Base-by-base conservation (phyloP, 2,797 vertebrate species). In the Fundulus diaphanus region DNA sequence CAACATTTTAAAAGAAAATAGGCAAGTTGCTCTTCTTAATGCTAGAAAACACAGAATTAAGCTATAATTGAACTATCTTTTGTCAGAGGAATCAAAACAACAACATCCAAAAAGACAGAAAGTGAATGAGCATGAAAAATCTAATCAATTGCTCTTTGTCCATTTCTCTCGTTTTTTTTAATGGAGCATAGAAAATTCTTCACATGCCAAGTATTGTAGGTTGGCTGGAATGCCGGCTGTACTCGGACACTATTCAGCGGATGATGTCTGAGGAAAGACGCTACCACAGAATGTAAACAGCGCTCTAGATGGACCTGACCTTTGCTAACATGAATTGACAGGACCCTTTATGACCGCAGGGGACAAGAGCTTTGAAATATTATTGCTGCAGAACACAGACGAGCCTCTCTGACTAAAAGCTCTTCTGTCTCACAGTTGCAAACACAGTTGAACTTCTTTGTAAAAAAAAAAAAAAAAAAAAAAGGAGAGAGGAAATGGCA, bases 271-370 rank as follows among this genome's bases (percentile, higher is more conserved):
- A 73, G 85, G 84, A 91, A 73, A 77, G 74, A 86, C 88, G 89
- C 79, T 81, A 74, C 78, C 81, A 81, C 76, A 72, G 84, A 92
- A 92, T 82, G 87, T 92, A 94, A 94, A 94, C 93, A 92, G 80
- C 86, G 83, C 84, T 86, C 89, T 84, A 88, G 85, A 89, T 75
- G 85, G 92, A 82, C 84, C 73, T 92, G 93, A 94, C 93, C 93
- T 92, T 89, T 91, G 83, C 86, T 80, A 87, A 80, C 82, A 85
- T 66, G 86, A 78, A 93, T 89, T 75, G 81, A 85, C 85, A 83
- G 87, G 89, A 89, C 85, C 84, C 68, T 79, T 85, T 54, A 71
- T 74, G 78, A 89, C 92, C 56, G 74, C 73, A 87, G 88, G 89
- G 88, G 85, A 90, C 88, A 80, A 85, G 76, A 65, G 86, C 74